Base-by-base conservation (phyloP, 2,113 vertebrate genomes). In the Candoia aspera region DNA sequence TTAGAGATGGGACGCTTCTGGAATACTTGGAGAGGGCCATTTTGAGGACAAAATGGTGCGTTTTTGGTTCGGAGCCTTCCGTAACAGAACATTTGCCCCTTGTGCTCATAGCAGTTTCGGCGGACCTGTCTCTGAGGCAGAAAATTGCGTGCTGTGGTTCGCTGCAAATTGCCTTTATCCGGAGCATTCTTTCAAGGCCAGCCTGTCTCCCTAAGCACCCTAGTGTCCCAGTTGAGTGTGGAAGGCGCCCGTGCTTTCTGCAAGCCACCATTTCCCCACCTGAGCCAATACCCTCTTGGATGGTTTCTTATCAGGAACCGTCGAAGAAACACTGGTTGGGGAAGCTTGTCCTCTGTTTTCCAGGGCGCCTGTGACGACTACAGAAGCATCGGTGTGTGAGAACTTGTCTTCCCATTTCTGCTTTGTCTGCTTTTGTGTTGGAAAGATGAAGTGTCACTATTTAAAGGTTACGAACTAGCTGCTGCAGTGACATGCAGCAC, bases 371-470 rank as follows among this genome's bases (percentile, higher is more conserved):
- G 49, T 19, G n/a, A 23, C 55, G 88, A 33, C 53, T 11, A 26
- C 49, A 33, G 19, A 79, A 90, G 64, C 33, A 33, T 79, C 49
- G 17, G 19, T 42, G 53, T 79, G 83, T 54, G 8, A 24, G n/a
- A 57, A 21, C 10, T 15, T 83, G 49, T 6, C 33, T 53, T 90
- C 53, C 89, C 49, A 21, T 33, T 90, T 21, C 49, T 37, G 68
- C 68, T 79, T 90, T 90, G 79, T n/a, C 49, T 37, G 68, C 68
- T 79, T 90, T 90, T 90, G 89, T 83, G 37, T 57, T 62, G 37
- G 59, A 26, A 90, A 83, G 88, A 73, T 79, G 90, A 79, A 46
- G 54, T 24, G 6, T 84, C 17, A 5, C 33, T 53, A 29, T 29
- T 84, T 46, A 58, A 59, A 90, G 73, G 37, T 29, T 8, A n/a